Evolutionary conservation across 2,113 vertebrate genomes (phyloP).

Genomic region (Neotoma lepida): DNA sequence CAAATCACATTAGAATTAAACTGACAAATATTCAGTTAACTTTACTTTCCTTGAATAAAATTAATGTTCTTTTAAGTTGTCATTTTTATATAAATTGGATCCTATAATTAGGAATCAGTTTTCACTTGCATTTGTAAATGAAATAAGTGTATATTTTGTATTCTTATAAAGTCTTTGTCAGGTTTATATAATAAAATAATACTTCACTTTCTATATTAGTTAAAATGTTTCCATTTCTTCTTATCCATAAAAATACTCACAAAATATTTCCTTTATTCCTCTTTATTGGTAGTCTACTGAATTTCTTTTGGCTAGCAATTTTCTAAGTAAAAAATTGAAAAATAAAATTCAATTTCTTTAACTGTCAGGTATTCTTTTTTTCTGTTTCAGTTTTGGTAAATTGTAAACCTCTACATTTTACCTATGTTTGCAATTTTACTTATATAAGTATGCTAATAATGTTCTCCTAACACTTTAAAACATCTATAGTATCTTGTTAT

Average conservation of each 20-base stretch:
- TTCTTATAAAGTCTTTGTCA: not conserved
- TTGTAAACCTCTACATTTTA: not conserved
- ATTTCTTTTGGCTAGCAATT: not conserved
- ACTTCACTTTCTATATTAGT: not conserved
- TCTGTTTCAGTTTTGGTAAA: not conserved
- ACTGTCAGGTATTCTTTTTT: not conserved
- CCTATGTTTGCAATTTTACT: not conserved
- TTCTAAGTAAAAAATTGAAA: not conserved
- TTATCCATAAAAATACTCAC: not conserved
- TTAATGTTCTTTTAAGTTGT: not conserved
- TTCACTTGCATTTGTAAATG: not conserved
- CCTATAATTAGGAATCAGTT: not conserved
- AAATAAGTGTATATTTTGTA: not conserved
- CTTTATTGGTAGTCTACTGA: not conserved
- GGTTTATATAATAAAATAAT: not conserved
- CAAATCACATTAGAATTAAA: not conserved
- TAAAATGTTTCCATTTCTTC: not conserved
- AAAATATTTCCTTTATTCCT: not conserved
- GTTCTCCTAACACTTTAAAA: not conserved
- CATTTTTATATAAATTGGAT: not conserved
- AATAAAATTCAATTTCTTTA: slow-evolving; percentile 4
- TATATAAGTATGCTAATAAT: not conserved
- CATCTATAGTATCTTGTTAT: not conserved
- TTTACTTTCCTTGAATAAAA: not conserved
- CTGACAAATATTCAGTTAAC: not conserved